Percentiles rank a stretch among this genome's conserved stretches.
Conservation (phyloP, 2,797 vertebrate genomes). For the Lithobates pipiens region DNA sequence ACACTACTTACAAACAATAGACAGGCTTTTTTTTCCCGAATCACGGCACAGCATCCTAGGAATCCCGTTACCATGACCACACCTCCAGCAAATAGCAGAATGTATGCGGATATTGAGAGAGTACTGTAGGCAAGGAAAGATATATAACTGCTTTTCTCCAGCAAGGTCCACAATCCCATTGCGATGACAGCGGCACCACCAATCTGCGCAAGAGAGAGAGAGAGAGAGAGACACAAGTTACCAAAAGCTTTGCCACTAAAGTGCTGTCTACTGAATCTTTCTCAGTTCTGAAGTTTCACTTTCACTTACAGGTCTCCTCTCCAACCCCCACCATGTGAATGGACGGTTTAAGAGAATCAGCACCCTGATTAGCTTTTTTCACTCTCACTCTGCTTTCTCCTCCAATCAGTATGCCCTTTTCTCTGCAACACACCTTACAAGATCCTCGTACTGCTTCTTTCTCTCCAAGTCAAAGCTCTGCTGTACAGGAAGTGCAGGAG, state of each 20-base stretch:
- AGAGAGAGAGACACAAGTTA: background rate
- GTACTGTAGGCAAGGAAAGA: constrained; percentile 85
- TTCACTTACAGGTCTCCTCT: no score
- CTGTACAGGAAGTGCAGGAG: no score
- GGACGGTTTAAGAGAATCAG: background rate
- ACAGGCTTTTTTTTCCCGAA: constrained; percentile 83
- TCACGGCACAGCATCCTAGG: constrained; percentile 84
- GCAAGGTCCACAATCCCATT: constrained; percentile 87
- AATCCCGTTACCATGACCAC: constrained; percentile 87
- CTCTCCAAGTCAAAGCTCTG: no score
- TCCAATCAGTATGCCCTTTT: no score
- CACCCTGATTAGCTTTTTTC: no score
- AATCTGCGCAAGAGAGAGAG: constrained; percentile 72
- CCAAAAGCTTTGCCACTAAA: no score
- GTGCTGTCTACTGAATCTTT: no score
- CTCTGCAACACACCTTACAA: no score
- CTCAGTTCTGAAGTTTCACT: no score
- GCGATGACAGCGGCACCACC: constrained; percentile 82
- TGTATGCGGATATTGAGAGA: constrained; percentile 83
- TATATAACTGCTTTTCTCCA: constrained; percentile 87
- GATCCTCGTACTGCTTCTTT: no score
- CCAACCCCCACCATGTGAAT: no score
- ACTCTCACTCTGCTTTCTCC: no score
- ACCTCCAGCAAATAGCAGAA: constrained; percentile 83
- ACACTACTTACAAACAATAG: constrained; percentile 77